These are phyloP conservation scores for Peromyscus leucopus DNA, from an alignment of 2,113 vertebrate genomes.

Conservation along the genomic window DNA sequence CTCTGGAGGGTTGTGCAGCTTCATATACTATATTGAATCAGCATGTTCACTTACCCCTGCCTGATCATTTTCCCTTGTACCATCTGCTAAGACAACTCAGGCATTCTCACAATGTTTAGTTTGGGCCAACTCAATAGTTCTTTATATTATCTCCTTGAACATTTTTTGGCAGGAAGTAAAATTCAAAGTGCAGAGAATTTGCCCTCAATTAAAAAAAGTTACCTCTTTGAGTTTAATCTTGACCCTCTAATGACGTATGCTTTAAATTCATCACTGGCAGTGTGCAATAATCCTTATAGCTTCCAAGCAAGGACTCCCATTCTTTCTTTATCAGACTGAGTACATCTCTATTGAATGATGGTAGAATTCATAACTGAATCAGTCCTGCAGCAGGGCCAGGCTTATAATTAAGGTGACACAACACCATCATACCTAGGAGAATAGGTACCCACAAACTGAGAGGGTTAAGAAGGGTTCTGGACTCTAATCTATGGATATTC, in stretches of 20 bases:
- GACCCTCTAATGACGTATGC: too few species aligned
- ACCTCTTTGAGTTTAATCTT: not conserved
- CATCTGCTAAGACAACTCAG: not conserved
- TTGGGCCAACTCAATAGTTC: not conserved
- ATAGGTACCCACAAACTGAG: accelerated
- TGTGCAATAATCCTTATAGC: not conserved
- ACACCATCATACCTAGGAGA: not conserved
- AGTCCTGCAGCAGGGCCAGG: not conserved
- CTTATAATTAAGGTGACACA: not conserved
- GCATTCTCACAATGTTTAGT: not conserved
- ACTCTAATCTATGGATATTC: too few species aligned
- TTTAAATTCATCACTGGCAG: accelerated
- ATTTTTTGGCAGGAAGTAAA: not conserved
- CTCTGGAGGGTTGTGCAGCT: not conserved
- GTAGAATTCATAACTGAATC: not conserved
- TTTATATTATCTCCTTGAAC: not conserved
- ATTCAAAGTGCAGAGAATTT: not conserved
- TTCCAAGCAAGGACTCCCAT: not conserved
- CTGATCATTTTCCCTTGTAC: not conserved
- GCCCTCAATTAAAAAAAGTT: not conserved
- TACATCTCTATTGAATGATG: not conserved
- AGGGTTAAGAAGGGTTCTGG: accelerated
- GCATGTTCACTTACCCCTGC: not conserved
- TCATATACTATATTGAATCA: not conserved
- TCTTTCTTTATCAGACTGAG: not conserved